These are phyloP conservation scores for Drosophila yooni DNA, from an alignment of 2,888 invertebrate genomes.

Conservation along the genomic window DNA sequence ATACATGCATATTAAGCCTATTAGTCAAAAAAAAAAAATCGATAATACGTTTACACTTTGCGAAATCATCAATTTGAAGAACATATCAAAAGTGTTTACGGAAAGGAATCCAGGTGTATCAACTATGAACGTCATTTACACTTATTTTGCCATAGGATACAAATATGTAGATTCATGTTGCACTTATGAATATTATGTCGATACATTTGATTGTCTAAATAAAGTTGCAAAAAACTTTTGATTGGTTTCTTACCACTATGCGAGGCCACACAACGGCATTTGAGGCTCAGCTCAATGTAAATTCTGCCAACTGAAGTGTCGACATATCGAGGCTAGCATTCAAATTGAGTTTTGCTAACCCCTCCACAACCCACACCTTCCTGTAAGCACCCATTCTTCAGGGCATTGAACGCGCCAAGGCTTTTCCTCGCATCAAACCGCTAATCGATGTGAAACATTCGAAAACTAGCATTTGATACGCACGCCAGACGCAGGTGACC, in stretches of 20 bases:
- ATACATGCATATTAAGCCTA: neutral
- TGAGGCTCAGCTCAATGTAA: constrained; percentile 42
- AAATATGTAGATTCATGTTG: neutral
- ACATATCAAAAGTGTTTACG: neutral
- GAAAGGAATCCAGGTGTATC: neutral
- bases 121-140: neutral
- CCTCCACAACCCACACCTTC: neutral
- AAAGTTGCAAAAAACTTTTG: neutral
- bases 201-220: neutral
- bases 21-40: no score
- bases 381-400: neutral
- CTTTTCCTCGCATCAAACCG: constrained; percentile 69
- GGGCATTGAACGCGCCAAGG: constrained; percentile 68
- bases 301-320: constrained; percentile 50
- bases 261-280: constrained; percentile 63
- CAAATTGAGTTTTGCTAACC: constrained; percentile 26
- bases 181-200: neutral
- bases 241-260: constrained; percentile 27
- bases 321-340: constrained; percentile 53
- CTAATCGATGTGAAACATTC: constrained; percentile 41
- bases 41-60: neutral
- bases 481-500: constrained; percentile 75
- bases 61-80: neutral
- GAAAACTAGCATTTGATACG: constrained; percentile 40
- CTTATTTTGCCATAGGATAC: neutral